A percentile compares a stretch with the other conserved stretches of the same genome.
Evolutionary conservation across 2,113 vertebrate species (phyloP).

Genomic region (Hippocampus barbouri): DNA sequence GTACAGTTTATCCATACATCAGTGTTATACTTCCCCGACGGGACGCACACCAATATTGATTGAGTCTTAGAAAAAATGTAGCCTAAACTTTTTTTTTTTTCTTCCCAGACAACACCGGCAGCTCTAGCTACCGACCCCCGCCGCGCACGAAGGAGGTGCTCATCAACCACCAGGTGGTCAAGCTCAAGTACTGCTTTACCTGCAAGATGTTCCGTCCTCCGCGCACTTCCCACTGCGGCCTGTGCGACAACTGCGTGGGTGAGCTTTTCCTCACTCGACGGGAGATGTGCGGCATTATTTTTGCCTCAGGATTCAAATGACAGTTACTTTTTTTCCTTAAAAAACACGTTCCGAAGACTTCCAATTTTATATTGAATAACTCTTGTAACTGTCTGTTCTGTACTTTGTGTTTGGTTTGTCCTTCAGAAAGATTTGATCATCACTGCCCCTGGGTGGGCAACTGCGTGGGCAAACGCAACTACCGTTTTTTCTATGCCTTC

Average conservation of each 20-base stretch:
- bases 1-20: too few relatives aligned
- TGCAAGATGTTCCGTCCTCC: conserved; percentile 96
- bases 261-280: conserved; percentile 24
- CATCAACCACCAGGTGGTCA: conserved; percentile 90
- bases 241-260: conserved; percentile 98
- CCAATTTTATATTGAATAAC: too few relatives aligned
- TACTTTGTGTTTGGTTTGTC: background rate
- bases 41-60: too few relatives aligned
- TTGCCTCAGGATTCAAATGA: background rate
- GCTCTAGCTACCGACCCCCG: conserved; percentile 80
- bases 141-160: conserved; percentile 89
- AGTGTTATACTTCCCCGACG: too few relatives aligned
- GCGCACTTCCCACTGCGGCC: conserved; percentile 90
- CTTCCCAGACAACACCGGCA: conserved; percentile 79
- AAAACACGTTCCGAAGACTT: too few relatives aligned
- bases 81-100: background rate
- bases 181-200: conserved; percentile 95
- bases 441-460: conserved; percentile 98
- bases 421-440: conserved; percentile 89
- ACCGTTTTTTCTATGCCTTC: conserved; percentile 94
- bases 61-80: too few relatives aligned
- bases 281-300: background rate
- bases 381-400: too few relatives aligned
- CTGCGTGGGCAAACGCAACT: conserved; percentile 94
- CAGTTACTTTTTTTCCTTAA: too few relatives aligned